Evolutionary conservation across 2,888 invertebrate species (phyloP).

Genomic region (Drosophila lutescens): DNA sequence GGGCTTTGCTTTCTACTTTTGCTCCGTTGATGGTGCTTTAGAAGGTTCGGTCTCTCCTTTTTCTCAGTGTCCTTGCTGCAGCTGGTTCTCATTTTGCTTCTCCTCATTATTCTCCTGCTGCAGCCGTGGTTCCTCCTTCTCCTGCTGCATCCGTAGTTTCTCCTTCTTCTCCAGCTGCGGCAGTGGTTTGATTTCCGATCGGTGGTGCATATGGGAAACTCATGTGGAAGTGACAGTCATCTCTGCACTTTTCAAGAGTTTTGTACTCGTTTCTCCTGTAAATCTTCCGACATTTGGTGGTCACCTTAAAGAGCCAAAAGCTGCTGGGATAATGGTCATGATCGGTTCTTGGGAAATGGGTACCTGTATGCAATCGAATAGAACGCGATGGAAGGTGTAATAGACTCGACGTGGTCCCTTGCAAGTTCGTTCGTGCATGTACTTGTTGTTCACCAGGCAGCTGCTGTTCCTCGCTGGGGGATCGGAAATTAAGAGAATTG

Average conservation of each 20-base stretch:
- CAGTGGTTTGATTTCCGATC: not conserved
- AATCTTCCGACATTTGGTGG: not conserved
- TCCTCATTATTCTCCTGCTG: no score
- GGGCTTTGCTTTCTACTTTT: no score
- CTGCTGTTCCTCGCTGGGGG: not conserved
- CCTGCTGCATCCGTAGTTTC: not conserved
- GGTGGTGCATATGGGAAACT: not conserved
- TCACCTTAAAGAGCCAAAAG: not conserved
- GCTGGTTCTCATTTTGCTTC: no score
- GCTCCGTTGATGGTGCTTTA: no score
- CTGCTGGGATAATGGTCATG: not conserved
- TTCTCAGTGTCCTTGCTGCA: no score
- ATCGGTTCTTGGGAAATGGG: not conserved
- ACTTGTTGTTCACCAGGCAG: not conserved
- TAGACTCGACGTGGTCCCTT: not conserved
- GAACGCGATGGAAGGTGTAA: not conserved
- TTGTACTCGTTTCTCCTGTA: not conserved
- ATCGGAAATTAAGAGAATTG: no score
- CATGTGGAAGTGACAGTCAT: not conserved
- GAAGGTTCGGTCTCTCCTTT: no score
- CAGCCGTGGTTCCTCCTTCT: no score
- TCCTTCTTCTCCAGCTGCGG: not conserved
- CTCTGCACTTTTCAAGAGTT: not conserved
- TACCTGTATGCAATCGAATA: conserved; percentile 8
- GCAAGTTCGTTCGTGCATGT: not conserved